These are phyloP conservation scores for Zhengitettix transpicula DNA, from an alignment of 2,888 invertebrate genomes.

Conservation along the genomic window DNA sequence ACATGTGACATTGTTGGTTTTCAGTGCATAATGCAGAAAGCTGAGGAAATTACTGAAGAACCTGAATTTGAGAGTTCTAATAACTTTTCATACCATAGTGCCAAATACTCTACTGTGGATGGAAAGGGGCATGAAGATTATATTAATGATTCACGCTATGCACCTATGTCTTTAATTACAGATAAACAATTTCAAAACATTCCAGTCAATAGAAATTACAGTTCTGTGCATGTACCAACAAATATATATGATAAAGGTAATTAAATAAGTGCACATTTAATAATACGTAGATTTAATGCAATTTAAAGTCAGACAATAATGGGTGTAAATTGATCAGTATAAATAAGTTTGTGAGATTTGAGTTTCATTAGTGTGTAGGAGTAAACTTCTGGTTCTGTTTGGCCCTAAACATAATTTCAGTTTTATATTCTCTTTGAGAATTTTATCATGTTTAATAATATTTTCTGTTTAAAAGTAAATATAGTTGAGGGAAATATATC, in stretches of 20 bases:
- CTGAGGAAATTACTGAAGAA: constrained; percentile 48
- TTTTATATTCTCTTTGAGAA: no score
- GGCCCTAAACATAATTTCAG: no score
- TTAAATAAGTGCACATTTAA: no score
- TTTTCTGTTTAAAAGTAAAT: no score
- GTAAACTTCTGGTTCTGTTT: no score
- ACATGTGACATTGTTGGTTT: constrained; percentile 16
- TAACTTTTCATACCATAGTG: constrained; percentile 47
- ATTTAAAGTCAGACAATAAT: no score
- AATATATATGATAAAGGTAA: constrained; percentile 75
- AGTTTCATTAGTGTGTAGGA: no score
- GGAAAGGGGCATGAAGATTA: constrained; percentile 20
- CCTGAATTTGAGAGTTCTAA: constrained; percentile 25
- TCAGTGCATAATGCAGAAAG: constrained; percentile 59
- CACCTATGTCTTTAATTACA: constrained; percentile 40
- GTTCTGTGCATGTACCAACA: constrained; percentile 86
- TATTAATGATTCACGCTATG: constrained; percentile 25
- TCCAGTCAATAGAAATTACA: constrained; percentile 58
- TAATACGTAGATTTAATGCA: no score
- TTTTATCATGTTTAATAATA: no score
- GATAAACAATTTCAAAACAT: constrained; percentile 77
- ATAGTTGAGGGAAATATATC: no score
- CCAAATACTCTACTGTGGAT: constrained; percentile 51
- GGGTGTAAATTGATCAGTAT: no score
- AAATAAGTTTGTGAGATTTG: no score